Evolutionary conservation across 92 coral and sea anemone genomes (phyloP), one percentile per base, ranked within the genome.

Genomic region (Pocillopora grandis): DNA sequence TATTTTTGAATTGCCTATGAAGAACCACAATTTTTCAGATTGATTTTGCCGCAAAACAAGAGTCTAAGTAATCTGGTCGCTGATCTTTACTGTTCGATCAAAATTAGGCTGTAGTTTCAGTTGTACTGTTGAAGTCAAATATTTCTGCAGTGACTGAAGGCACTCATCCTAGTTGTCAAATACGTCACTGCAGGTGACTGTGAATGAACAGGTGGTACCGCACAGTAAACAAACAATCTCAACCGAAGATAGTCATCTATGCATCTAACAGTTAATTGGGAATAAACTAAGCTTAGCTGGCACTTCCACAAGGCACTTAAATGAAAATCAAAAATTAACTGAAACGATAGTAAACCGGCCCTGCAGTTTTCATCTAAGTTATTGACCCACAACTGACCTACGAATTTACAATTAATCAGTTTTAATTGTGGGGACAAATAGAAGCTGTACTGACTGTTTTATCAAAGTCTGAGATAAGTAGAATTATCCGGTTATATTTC

Each of bases 401-500:
- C 8, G 52, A 42, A 42, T 42, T 42, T 42, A 42, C 52, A 42
- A 3, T 42, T 42, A 42, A 42, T 42, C 52, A 42, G 52, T 42
- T 42, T 27, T 3, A 42, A 42, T 42, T 37, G 75, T 37, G 16
- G 55, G n/a, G 21, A 37, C 17, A 31, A 14, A 18, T 31, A 49
- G 17, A 14, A 2, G 52, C 66, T 15, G 9, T 42, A n/a, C 11
- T n/a, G 11, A 65, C 57, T 20, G 55, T 62, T 72, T 27, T 57
- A 67, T 15, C 20, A 10, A 31, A 23, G 20, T 21, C 27, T 9
- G 20, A 19, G 56, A 31, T 49, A n/a, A 61, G 16, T 17, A 27
- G 9, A 27, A 58, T 20, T 17, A 17, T 15, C 65, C 0, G 19
- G 12, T 71, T 67, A 89, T 60, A 75, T 52, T 57, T 92, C 87